phyloP scores from a whole-genome alignment of 2,888 invertebrate species.

The Drosophila greeni region DNA sequence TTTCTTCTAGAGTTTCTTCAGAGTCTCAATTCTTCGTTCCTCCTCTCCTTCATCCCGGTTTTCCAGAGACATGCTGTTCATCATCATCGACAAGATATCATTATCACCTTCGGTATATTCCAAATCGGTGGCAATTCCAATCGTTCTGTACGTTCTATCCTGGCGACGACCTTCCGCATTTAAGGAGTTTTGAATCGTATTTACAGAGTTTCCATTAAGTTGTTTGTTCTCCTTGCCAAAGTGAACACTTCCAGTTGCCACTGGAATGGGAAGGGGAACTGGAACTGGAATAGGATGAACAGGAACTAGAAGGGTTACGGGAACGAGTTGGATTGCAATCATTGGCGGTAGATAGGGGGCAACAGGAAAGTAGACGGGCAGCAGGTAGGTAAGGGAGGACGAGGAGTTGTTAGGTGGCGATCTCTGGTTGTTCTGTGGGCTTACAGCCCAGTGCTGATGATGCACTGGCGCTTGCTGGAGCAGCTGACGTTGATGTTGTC shows the following conservation, averaged over 20 bases:
- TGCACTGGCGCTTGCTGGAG: slow-evolving; percentile 9
- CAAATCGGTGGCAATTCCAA: background rate
- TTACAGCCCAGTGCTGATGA: background rate
- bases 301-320: background rate
- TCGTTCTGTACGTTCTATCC: background rate
- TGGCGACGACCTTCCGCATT: background rate
- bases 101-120: background rate
- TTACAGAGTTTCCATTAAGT: background rate
- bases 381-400: slow-evolving; percentile 1
- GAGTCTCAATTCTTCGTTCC: background rate
- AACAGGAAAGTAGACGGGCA: slow-evolving; percentile 5
- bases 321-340: background rate
- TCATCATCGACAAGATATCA: background rate
- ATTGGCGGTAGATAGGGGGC: background rate
- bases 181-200: background rate
- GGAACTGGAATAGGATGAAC: background rate
- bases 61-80: background rate
- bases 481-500: slow-evolving; percentile 5
- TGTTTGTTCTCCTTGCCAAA: background rate
- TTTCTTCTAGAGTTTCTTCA: background rate
- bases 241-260: background rate
- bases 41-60: background rate
- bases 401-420: background rate
- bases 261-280: background rate
- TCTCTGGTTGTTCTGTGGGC: slow-evolving; percentile 13